phyloP scores from a whole-genome alignment of 2,797 vertebrate species.

The Poecilia gillii region DNA sequence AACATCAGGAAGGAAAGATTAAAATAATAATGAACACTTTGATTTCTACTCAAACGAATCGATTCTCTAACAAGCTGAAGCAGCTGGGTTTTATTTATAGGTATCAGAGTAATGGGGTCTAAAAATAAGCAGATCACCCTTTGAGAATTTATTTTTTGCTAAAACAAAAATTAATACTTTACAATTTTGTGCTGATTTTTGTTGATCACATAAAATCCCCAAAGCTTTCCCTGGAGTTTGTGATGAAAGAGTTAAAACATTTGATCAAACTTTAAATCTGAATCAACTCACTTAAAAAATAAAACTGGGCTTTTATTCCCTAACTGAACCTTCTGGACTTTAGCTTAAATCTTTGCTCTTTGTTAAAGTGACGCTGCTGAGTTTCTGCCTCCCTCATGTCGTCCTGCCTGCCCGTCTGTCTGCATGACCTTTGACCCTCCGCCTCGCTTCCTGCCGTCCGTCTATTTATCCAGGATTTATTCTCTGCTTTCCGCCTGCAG shows the following conservation, averaged over 20 bases:
- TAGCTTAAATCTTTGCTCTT: slow-evolving; percentile 12
- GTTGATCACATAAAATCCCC: background rate
- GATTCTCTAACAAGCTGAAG: background rate
- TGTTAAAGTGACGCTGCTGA: slow-evolving; percentile 30
- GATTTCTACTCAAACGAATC: background rate
- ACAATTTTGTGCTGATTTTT: background rate
- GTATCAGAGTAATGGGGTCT: background rate
- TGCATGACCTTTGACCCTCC: slow-evolving; percentile 43
- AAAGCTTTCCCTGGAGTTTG: background rate
- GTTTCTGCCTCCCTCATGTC: slow-evolving; percentile 15
- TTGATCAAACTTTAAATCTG: background rate
- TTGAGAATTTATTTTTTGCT: background rate
- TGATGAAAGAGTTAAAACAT: background rate
- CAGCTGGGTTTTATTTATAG: background rate
- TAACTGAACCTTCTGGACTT: slow-evolving; percentile 17
- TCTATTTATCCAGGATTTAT: background rate
- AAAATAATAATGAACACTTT: background rate
- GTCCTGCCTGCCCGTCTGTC: slow-evolving; percentile 22
- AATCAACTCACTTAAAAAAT: background rate
- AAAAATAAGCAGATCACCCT: background rate
- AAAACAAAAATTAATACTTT: background rate
- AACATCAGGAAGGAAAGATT: too few relatives aligned
- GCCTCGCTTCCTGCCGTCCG: slow-evolving; percentile 22
- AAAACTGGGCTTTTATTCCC: background rate
- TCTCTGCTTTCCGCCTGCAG: slow-evolving; percentile 70